Base-by-base conservation (phyloP, 2,797 vertebrate genomes). In the Gobionotothen gibberifrons region DNA sequence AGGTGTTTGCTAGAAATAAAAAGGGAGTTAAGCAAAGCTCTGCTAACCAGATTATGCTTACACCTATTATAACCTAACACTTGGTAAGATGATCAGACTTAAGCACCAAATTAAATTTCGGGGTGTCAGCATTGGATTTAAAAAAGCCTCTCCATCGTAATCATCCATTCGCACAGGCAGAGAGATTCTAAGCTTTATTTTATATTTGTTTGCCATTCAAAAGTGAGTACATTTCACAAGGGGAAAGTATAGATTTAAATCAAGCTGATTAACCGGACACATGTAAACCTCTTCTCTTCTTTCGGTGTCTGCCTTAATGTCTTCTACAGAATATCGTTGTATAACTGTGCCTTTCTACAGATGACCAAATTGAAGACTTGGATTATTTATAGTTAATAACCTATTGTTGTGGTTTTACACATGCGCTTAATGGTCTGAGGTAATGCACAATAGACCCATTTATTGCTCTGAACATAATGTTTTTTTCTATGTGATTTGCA, bases 1-100 rank as follows among this genome's bases (percentile, higher is more conserved):
- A 26, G 54, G 43, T 36, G 53, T 56, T 8, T 42, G 43, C 46
- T 51, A n/a, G 12, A 46, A 69, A 76, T 58, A 68, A 69, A 44
- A 44, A 36, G 32, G 13, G 60, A 5, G 3, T 29, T 51, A 16
- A 42, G 17, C 17, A 22, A 61, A 71, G 16, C n/a, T 43, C n/a
- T 15, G 22, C 17, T 56, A 32, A 74, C 66, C 19, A 59, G 15
- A 70, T 69, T 60, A 53, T 9, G 5, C 11, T 42, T 13, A 36
- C 21, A 22, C 13, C 9, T 10, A 2, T 76, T 17, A 39, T 4
- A 56, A 56, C 39, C 43, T 26, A 5, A 40, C n/a, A 46, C 13
- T 15, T n/a, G 39, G 14, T 47, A 49, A 54, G 0, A 26, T 40
- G 47, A 43, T 75, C 14, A 55, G 13, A 68, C 16, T 46, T 58